Evolutionary conservation across 2,888 invertebrate species (phyloP).

Genomic region (Zeuzera pyrina): DNA sequence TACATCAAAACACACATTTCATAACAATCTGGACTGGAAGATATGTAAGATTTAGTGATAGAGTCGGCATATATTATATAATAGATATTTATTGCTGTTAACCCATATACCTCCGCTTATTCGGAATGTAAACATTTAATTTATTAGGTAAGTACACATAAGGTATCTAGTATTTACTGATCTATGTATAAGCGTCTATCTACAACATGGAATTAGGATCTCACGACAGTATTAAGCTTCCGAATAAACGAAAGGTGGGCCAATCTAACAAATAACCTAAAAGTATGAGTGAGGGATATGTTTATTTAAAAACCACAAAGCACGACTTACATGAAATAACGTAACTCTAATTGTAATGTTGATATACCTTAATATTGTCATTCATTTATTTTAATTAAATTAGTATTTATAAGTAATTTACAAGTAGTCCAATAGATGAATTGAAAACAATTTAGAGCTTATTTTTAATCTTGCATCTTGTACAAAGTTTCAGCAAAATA

Average conservation of each 20-base stretch:
- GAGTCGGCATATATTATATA: conserved; percentile 36
- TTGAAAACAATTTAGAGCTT: conserved; percentile 35
- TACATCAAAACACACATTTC: conserved; percentile 67
- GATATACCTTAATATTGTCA: conserved; percentile 71
- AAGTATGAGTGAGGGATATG: conserved; percentile 37
- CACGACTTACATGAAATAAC: conserved; percentile 55
- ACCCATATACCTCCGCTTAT: conserved; percentile 22
- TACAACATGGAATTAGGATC: conserved; percentile 23
- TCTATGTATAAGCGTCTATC: too few species aligned
- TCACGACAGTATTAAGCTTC: conserved; percentile 17
- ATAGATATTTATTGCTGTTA: conserved; percentile 31
- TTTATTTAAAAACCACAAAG: conserved; percentile 46
- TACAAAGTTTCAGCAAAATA: too few species aligned
- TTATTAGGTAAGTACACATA: conserved; percentile 6
- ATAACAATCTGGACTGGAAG: conserved; percentile 64
- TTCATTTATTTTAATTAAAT: conserved; percentile 53
- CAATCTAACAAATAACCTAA: conserved; percentile 37
- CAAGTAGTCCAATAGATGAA: conserved; percentile 52
- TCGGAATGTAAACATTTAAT: conserved; percentile 21
- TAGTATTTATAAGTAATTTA: conserved; percentile 56
- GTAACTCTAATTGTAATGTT: conserved; percentile 58
- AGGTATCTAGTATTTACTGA: too few species aligned
- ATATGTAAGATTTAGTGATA: conserved; percentile 52
- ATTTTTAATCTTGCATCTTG: conserved; percentile 6
- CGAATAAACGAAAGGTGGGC: conserved; percentile 37